Base-by-base conservation (phyloP, 2,888 invertebrate genomes). In the Apeira syringaria region DNA sequence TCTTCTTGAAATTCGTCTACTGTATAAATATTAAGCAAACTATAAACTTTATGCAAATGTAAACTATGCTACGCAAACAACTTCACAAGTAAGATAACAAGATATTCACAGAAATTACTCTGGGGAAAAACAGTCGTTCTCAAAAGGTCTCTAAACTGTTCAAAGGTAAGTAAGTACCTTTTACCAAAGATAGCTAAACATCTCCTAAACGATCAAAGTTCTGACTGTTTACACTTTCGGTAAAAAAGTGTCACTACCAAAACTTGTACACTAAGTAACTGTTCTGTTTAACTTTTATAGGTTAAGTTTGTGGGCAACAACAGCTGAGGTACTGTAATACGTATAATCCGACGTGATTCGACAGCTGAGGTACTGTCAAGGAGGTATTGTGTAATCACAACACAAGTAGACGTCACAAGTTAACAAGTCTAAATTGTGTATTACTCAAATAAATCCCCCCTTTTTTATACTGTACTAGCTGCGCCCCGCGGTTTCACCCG, bases 201-300 rank as follows among this genome's bases (percentile, higher is more conserved):
- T 43, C 24, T 27, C 12, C 33, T 27, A 30, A 39, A 45, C 34
- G 45, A 22, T 15, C 17, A 7, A 45, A 45, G 30, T 45, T 44
- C 8, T 7, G 26, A 32, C 22, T 30, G 30, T 39, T 38, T 31
- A 34, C 39, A 39, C 39, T 30, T 38, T n/a, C 8, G 11, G n/a
- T 17, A 45, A 45, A 45, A 45, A 45, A 45, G 26, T 33, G 36
- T 10, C 24, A 7, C 27, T 13, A 20, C 7, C 33, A 15, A 45
- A 44, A 38, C 30, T 39, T 39, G 11, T 6, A n/a, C 8, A 22
- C 38, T 35, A 45, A 39, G 45, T 40, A 39, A 39, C 22, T 27
- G 22, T 33, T 33, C 38, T 44, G 31, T 47, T 49, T 42, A 18
- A 41, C 22, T 35, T 53, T 53, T 53, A 53, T 53, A 39, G 47